Evolutionary conservation across 2,113 vertebrate species (phyloP).

Genomic region (Microtus pennsylvanicus): DNA sequence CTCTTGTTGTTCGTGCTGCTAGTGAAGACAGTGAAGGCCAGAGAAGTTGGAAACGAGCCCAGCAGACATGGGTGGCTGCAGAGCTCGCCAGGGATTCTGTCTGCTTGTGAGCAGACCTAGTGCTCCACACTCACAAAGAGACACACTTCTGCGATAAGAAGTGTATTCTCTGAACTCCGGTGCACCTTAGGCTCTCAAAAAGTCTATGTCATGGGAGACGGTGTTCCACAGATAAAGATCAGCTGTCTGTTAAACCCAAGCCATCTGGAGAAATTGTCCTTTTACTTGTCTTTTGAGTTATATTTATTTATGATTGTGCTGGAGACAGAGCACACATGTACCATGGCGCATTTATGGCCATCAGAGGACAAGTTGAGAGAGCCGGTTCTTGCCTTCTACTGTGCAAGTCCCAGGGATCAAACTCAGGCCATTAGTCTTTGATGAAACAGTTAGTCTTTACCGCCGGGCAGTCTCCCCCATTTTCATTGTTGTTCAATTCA

Average conservation of each 20-base stretch:
- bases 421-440: not conserved
- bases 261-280: not conserved
- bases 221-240: not conserved
- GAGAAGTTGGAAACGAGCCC: not conserved
- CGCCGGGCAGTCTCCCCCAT: not conserved
- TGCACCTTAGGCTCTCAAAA: not conserved
- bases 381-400: not conserved
- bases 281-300: not conserved
- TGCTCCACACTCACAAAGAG: not conserved
- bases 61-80: fast-evolving
- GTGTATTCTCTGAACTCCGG: not conserved
- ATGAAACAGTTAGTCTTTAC: not conserved
- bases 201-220: not conserved
- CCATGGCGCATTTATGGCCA: not conserved
- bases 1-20: not conserved
- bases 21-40: not conserved
- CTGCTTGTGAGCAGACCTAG: not conserved
- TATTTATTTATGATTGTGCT: not conserved
- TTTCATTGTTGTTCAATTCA: not conserved
- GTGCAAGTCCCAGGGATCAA: not conserved
- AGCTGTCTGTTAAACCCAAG: not conserved
- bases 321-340: not conserved
- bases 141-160: not conserved
- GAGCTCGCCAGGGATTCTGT: not conserved
- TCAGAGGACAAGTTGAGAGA: not conserved